Conservation (phyloP, 1,140 invertebrate species). For the Drosophila trapezifrons region DNA sequence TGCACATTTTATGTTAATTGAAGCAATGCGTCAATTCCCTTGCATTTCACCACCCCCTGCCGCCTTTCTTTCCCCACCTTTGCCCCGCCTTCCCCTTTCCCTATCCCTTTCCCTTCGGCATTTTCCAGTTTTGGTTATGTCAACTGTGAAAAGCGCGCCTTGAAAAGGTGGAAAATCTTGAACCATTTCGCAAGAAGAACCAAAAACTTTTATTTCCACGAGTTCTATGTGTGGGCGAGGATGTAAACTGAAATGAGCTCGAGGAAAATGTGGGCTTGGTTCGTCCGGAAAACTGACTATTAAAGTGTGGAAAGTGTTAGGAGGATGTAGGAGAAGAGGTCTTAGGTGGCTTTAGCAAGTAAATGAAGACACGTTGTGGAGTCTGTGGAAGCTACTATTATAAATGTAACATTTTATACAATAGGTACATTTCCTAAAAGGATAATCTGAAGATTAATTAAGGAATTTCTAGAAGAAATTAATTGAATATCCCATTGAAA, state of each 20-base stretch:
- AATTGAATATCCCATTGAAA: neutral
- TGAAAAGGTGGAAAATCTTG: slow-evolving; percentile 60
- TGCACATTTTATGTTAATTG: slow-evolving; percentile 76
- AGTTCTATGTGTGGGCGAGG: slow-evolving; percentile 8
- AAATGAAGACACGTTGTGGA: too few species aligned
- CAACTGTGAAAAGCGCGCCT: slow-evolving; percentile 67
- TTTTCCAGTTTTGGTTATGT: slow-evolving; percentile 63
- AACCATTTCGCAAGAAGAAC: slow-evolving; percentile 44
- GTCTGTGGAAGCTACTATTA: neutral
- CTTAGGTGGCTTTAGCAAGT: neutral
- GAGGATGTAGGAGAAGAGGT: neutral
- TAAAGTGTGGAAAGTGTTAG: slow-evolving; percentile 2
- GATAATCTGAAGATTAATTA: too few species aligned
- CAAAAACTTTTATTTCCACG: slow-evolving; percentile 31
- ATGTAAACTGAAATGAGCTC: slow-evolving; percentile 6
- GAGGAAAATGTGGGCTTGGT: slow-evolving; percentile 33
- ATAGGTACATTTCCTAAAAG: too few species aligned
- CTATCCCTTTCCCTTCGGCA: neutral
- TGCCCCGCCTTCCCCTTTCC: too few species aligned
- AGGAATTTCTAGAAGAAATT: too few species aligned
- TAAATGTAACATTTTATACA: too few species aligned
- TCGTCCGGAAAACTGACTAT: slow-evolving; percentile 8
- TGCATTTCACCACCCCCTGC: slow-evolving; percentile 24
- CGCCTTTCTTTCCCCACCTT: neutral
- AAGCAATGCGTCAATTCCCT: slow-evolving; percentile 67